Conservation (phyloP, 2,888 invertebrate species). For the Tipula unca region DNA sequence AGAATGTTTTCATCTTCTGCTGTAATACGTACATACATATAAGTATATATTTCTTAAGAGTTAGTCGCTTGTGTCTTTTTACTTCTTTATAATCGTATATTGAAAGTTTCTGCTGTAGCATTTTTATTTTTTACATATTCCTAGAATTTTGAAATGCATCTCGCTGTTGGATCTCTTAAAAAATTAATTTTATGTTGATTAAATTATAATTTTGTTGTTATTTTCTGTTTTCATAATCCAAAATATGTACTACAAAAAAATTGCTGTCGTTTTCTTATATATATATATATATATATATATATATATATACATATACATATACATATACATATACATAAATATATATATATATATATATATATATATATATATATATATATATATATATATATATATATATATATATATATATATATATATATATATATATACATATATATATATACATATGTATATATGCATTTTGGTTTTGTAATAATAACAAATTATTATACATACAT, state of each 20-base stretch:
- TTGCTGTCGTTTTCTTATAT: background rate
- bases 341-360: background rate
- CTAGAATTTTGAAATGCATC: background rate
- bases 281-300: background rate
- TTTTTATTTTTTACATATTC: background rate
- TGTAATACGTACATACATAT: background rate
- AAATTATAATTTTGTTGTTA: background rate
- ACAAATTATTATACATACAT: background rate
- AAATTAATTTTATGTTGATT: background rate
- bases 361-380: background rate
- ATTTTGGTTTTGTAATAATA: background rate
- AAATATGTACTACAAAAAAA: background rate
- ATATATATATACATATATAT: background rate
- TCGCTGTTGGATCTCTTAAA: background rate
- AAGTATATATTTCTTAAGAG: background rate
- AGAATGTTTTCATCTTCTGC: background rate
- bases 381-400: background rate
- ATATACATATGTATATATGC: background rate
- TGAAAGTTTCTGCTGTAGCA: background rate
- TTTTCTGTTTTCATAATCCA: slow-evolving; percentile 1
- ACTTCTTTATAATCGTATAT: background rate
- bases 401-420: background rate
- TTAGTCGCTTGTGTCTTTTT: background rate
- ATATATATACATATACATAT: too few relatives aligned
- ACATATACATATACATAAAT: background rate